Evolutionary conservation across 2,888 invertebrate species (phyloP).

Genomic region (Pemphredon lugubris): DNA sequence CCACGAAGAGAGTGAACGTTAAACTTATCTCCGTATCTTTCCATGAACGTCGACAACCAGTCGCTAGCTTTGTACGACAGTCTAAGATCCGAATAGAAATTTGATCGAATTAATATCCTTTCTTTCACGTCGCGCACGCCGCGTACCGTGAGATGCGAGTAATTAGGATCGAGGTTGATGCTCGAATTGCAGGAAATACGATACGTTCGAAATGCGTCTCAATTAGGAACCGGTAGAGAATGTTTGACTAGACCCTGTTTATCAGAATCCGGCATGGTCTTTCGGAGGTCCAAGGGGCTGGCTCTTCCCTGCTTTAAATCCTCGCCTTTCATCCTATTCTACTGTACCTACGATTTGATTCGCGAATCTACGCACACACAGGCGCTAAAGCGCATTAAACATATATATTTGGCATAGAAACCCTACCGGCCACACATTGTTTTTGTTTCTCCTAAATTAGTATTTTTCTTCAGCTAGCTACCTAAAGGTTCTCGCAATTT

Average conservation of each 20-base stretch:
- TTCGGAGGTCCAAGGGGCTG: slow-evolving; percentile 51
- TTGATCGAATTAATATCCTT: too few species aligned
- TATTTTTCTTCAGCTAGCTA: slow-evolving; percentile 48
- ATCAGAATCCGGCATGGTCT: slow-evolving; percentile 66
- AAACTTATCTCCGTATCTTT: too few species aligned
- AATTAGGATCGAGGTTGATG: not conserved
- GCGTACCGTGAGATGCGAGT: not conserved
- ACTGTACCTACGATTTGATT: slow-evolving; percentile 54
- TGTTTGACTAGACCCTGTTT: slow-evolving; percentile 73
- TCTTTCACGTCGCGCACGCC: too few species aligned
- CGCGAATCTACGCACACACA: slow-evolving; percentile 69
- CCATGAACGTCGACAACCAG: too few species aligned
- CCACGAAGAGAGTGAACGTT: too few species aligned
- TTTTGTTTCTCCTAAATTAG: slow-evolving; percentile 42
- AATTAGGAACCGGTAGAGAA: slow-evolving; percentile 57
- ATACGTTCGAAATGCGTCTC: slow-evolving; percentile 14
- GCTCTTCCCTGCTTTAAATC: slow-evolving; percentile 8
- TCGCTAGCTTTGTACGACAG: too few species aligned
- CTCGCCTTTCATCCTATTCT: slow-evolving; percentile 7
- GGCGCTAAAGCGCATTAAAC: slow-evolving; percentile 36
- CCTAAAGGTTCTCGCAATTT: slow-evolving; percentile 45
- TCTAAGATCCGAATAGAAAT: too few species aligned
- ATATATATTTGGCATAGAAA: slow-evolving; percentile 78
- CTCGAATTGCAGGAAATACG: not conserved
- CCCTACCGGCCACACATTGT: slow-evolving; percentile 73